Evolutionary conservation across 2,888 invertebrate species (phyloP).

Genomic region (Archips xylosteana): DNA sequence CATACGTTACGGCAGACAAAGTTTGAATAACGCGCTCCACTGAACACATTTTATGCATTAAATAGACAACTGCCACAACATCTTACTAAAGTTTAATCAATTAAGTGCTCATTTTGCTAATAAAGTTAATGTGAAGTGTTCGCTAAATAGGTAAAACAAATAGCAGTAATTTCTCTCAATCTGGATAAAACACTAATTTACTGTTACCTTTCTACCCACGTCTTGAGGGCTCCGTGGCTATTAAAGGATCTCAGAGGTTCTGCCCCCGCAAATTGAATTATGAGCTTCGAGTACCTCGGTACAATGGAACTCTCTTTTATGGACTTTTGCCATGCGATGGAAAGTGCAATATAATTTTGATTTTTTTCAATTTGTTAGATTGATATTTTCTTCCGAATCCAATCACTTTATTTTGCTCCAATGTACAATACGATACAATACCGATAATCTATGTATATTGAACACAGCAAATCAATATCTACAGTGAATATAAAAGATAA

Average conservation of each 20-base stretch:
- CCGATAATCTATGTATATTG: no score
- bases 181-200: constrained; percentile 1
- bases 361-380: no score
- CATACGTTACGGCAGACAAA: not conserved
- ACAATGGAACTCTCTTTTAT: constrained; percentile 3
- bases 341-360: no score
- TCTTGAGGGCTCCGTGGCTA: constrained; percentile 13
- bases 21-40: not conserved
- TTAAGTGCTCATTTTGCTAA: not conserved
- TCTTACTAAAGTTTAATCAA: not conserved
- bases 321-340: not conserved
- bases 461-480: no score
- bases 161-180: constrained; percentile 2
- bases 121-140: not conserved
- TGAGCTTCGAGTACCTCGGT: constrained; percentile 3
- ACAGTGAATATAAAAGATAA: no score
- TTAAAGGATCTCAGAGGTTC: constrained; percentile 22
- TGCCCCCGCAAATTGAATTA: constrained; percentile 23
- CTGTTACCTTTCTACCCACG: constrained; percentile 22
- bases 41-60: not conserved
- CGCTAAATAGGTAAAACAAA: constrained; percentile 3
- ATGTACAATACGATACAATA: no score
- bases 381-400: no score
- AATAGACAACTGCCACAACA: not conserved
- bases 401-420: no score